A percentile compares a stretch with the other conserved stretches of the same genome.
These are phyloP conservation scores for Leptopilina clavipes DNA, from an alignment of 1,140 invertebrate genomes.

Conservation along the genomic window DNA sequence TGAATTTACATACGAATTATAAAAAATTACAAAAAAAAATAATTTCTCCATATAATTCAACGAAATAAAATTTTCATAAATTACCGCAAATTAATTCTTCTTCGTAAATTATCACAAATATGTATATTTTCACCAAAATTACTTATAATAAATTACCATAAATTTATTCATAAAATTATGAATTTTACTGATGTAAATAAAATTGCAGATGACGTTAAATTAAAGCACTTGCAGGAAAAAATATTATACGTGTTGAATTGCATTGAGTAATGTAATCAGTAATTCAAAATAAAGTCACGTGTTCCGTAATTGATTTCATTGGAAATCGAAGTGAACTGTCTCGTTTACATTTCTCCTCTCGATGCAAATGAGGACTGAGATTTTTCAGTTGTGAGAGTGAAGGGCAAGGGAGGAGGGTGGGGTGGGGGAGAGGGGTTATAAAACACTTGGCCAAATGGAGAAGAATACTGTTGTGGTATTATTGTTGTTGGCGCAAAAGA, in stretches of 20 bases:
- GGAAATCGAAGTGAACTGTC: constrained; percentile 11
- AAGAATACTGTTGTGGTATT: neutral
- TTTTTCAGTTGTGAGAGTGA: neutral
- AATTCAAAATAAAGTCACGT: constrained; percentile 19
- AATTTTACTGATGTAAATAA: too few relatives aligned
- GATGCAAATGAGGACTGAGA: constrained; percentile 20
- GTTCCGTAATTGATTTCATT: neutral
- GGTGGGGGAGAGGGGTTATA: constrained; percentile 1
- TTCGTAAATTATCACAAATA: too few relatives aligned
- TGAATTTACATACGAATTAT: too few relatives aligned
- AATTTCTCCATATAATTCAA: too few relatives aligned
- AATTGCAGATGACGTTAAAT: neutral
- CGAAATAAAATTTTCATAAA: too few relatives aligned
- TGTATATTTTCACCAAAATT: too few relatives aligned
- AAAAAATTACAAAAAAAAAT: too few relatives aligned
- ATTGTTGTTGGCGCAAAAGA: neutral
- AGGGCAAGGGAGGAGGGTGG: too few relatives aligned
- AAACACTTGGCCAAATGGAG: neutral
- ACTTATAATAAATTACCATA: too few relatives aligned
- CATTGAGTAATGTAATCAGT: neutral
- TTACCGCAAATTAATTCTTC: too few relatives aligned
- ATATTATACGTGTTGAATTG: constrained; percentile 2
- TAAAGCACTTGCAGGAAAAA: neutral
- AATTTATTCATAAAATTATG: too few relatives aligned
- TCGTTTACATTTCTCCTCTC: constrained; percentile 21